Base-by-base conservation (phyloP, 2,888 invertebrate genomes). In the Sussaba pulchella region DNA sequence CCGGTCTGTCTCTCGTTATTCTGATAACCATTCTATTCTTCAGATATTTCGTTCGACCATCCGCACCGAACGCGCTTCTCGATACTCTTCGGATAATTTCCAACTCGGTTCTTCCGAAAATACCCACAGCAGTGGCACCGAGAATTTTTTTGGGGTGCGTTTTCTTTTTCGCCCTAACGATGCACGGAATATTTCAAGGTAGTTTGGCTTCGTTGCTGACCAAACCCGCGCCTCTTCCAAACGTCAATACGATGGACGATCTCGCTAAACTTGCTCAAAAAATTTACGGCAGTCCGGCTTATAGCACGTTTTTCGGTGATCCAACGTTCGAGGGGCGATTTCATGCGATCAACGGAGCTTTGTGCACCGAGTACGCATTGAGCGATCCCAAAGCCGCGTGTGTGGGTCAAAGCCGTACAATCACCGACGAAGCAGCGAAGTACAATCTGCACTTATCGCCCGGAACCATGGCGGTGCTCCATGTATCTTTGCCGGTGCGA, bases 11-110 rank as follows among this genome's bases (percentile, higher is more conserved):
- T 17, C 12, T 57, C 8, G 31, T 70, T 8, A n/a, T 24, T 19
- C 17, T 66, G 5, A 26, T 70, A 2, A 70, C 57, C 12, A 4
- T 71, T 2, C 17, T 59, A 9, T 61, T 61, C 41, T 61, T 61
- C n/a, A 41, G 12, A 12, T 41, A 21, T 12, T 19, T 43, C 41
- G 6, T 21, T 8, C 61, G n/a, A n/a, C n/a, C 19, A 21, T 21
- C 21, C 1, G 6, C 19, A 6, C 0, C 8, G 0, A 12, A 10
- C 19, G 43, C 61, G 21, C 12, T 14, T 12, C 24, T 61, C 1
- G 43, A 41, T 6, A n/a, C n/a, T 5, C n/a, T 61, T 12, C 41
- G 61, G 10, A 41, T 43, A 4, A 43, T 61, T 1, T 61, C 41
- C n/a, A 43, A 43, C 12, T 41, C 41, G 1, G 17, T n/a, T 4